Percentiles rank a stretch among this genome's conserved stretches.
These are phyloP conservation scores for Oxyteleia sp. DNA, from an alignment of 2,888 invertebrate species.

Conservation along the genomic window DNA sequence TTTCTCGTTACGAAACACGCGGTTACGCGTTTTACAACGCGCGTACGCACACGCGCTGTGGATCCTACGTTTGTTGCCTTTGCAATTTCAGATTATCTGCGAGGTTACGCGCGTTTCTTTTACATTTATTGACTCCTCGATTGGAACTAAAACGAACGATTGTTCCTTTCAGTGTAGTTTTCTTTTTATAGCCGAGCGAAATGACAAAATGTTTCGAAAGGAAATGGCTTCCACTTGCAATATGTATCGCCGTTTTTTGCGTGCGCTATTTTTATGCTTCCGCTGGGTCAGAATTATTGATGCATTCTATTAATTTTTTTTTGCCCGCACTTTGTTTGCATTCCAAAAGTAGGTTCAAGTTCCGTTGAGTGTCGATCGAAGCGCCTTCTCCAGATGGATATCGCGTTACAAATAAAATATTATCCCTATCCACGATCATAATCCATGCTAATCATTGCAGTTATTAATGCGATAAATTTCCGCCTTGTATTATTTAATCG, in stretches of 20 bases:
- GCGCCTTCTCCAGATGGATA: neutral
- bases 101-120: conserved; percentile 42
- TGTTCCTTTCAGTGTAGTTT: conserved; percentile 25
- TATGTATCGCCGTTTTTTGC: neutral
- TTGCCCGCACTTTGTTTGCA: neutral
- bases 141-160: conserved; percentile 59
- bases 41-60: conserved; percentile 3
- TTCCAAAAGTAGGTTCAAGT: neutral
- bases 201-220: conserved; percentile 28
- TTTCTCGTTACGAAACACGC: conserved; percentile 50
- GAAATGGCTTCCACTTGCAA: neutral
- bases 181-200: conserved; percentile 24
- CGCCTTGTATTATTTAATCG: conserved; percentile 39
- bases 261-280: conserved; percentile 21
- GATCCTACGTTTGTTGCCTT: neutral
- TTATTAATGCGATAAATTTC: conserved; percentile 38
- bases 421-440: conserved; percentile 1
- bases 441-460: conserved; percentile 8
- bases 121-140: conserved; percentile 41
- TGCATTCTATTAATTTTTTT: neutral
- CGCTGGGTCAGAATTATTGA: conserved; percentile 19
- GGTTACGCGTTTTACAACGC: conserved; percentile 10
- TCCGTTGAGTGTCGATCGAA: neutral
- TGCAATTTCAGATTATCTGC: conserved; percentile 38
- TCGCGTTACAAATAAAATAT: neutral